Percentiles rank a stretch among this genome's conserved stretches.
Evolutionary conservation across 2,797 vertebrate species (phyloP).

Genomic region (Nasua narica): DNA sequence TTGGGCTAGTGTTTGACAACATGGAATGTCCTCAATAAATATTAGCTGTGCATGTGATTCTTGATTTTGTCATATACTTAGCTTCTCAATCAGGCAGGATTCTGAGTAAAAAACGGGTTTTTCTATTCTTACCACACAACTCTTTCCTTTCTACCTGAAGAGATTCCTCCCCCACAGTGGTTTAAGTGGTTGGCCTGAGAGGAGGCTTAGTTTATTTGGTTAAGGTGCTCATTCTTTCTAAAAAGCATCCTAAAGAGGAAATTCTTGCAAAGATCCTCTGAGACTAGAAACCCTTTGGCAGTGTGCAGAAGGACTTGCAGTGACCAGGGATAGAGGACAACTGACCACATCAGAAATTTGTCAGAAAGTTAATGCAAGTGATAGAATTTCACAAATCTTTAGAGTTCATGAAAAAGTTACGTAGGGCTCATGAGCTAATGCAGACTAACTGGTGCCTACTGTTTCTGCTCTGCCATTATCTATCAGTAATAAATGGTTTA

Average conservation of each 20-base stretch:
- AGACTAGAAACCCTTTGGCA: neutral
- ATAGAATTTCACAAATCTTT: slow-evolving; percentile 72
- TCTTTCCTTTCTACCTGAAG: neutral
- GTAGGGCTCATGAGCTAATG: slow-evolving; percentile 82
- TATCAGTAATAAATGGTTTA: slow-evolving; percentile 84
- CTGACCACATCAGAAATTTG: slow-evolving; percentile 63
- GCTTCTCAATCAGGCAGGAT: neutral
- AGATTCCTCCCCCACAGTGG: neutral
- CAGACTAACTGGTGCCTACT: slow-evolving; percentile 87
- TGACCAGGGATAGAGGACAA: slow-evolving; percentile 53
- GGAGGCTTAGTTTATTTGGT: neutral
- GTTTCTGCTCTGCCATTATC: slow-evolving; percentile 83
- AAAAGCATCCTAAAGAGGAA: neutral
- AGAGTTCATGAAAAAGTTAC: slow-evolving; percentile 80
- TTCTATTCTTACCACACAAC: neutral
- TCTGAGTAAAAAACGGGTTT: neutral
- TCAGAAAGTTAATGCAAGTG: slow-evolving; percentile 64
- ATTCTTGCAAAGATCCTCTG: slow-evolving; percentile 10
- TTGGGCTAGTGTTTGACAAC: neutral
- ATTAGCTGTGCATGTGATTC: neutral
- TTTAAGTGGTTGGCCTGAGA: neutral
- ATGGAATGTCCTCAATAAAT: slow-evolving; percentile 7
- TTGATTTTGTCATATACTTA: neutral
- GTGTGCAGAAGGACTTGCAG: slow-evolving; percentile 49
- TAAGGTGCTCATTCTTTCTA: slow-evolving; percentile 36